Percentiles rank a stretch among this genome's conserved stretches.
These are phyloP conservation scores for Dastarcus helophoroides DNA, from an alignment of 2,888 invertebrate genomes.

Conservation along the genomic window DNA sequence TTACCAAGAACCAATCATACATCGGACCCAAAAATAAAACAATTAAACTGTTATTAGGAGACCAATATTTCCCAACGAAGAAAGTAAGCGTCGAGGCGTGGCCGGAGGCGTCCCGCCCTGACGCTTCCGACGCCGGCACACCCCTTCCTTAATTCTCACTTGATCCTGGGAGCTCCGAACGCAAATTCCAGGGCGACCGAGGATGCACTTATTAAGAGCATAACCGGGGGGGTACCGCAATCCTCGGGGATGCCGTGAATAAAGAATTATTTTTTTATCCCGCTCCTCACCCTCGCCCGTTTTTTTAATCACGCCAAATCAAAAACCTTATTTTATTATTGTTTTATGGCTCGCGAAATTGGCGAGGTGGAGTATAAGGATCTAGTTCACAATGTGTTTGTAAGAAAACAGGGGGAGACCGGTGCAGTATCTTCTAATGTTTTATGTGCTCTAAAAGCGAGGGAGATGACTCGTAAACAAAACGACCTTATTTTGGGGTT, in stretches of 20 bases:
- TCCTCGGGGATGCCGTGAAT: conserved; percentile 28
- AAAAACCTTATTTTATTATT: conserved; percentile 33
- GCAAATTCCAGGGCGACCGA: conserved; percentile 19
- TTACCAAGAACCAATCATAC: no score
- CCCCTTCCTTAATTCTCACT: conserved; percentile 36
- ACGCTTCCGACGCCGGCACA: conserved; percentile 30
- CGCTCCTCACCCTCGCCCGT: conserved; percentile 25
- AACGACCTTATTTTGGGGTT: no score
- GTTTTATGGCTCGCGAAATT: conserved; percentile 29
- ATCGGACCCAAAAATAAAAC: no score
- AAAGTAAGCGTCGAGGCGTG: conserved; percentile 25
- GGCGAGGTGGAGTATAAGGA: conserved; percentile 16
- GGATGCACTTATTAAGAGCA: conserved; percentile 32
- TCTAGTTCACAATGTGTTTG: conserved; percentile 4
- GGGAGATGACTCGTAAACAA: no score
- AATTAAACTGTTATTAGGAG: conserved; percentile 20
- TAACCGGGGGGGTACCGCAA: conserved; percentile 23
- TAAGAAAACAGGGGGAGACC: conserved; percentile 2
- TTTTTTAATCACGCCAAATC: conserved; percentile 38
- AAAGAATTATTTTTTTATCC: conserved; percentile 35
- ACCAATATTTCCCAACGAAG: conserved; percentile 17
- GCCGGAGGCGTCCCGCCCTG: conserved; percentile 26
- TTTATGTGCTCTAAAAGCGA: no score
- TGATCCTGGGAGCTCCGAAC: conserved; percentile 28
- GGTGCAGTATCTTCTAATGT: no score